Evolutionary conservation across 2,113 vertebrate species (phyloP), one percentile per base, ranked within the genome.

Genomic region (Poeciliopsis turrubarensis): DNA sequence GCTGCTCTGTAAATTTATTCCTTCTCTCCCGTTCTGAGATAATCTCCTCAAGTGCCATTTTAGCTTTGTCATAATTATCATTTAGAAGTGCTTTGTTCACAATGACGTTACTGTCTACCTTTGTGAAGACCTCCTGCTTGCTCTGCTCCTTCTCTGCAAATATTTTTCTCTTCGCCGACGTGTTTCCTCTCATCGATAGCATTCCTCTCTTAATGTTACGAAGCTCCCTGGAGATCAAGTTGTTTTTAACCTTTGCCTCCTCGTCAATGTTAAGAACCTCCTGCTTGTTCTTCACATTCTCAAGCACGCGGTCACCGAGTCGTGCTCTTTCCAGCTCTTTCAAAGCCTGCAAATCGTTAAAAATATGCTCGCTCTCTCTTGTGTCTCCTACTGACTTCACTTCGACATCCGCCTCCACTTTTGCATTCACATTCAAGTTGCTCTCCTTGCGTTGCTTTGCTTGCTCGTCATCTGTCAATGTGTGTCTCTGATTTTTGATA

Each of bases 401-500:
- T 60, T 79, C 81, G 0, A 79, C 78, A 29, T 83, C 77, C 0
- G 14, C 72, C 26, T 61, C 75, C 8, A 0, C 51, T 60, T 60
- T 57, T n/a, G 5, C 51, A 15, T 79, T 84, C n/a, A 73, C 80
- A 4, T 90, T 80, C 32, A 0, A 12, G 60, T 75, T 70, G 13
- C 77, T 70, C 73, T 89, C 85, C 26, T 87, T 81, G 17, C 25
- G 27, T 34, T 85, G 63, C 26, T 72, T 60, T 51, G 73, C 70
- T 2, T 79, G 73, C 22, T 87, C 82, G 10, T 92, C 73, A 1
- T 87, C 84, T 1, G 8, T 68, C 72, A 60, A 78, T 3, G 85
- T 63, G 60, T 73, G 85, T 79, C 94, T 89, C 72, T 95, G 93
- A 85, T 81, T 80, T 87, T 95, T 95, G 34, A 95, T 95, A 22